Percentiles rank a stretch among this genome's conserved stretches.
These are phyloP conservation scores for Calyptommatus sinebrachiatus DNA, from an alignment of 2,113 vertebrate genomes.

Conservation along the genomic window DNA sequence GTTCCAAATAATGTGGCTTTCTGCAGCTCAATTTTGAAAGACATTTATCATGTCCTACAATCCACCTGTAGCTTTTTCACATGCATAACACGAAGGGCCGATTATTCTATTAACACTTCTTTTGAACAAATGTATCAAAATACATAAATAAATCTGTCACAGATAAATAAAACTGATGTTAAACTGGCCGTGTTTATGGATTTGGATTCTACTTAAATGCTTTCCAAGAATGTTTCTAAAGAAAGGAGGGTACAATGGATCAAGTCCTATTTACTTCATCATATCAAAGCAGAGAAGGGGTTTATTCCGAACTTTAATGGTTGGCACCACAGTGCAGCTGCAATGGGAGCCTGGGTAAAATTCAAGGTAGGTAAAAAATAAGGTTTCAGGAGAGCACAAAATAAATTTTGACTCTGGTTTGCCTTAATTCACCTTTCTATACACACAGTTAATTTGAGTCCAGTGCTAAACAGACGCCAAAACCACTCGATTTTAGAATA, in stretches of 20 bases:
- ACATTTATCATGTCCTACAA: not conserved
- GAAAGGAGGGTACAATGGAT: not conserved
- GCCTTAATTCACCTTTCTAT: not conserved
- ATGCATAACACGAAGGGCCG: no score
- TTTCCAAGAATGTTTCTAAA: not conserved
- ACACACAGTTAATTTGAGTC: not conserved
- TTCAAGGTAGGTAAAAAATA: no score
- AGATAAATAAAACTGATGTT: not conserved
- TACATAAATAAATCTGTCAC: not conserved
- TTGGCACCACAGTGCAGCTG: not conserved
- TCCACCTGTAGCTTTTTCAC: no score
- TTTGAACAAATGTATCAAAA: not conserved
- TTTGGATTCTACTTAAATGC: no score
- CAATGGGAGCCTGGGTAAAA: no score
- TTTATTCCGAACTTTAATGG: not conserved
- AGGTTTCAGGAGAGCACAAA: not conserved
- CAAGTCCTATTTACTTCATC: no score
- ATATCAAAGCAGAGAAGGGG: no score
- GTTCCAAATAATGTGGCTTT: no score
- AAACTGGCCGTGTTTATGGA: not conserved
- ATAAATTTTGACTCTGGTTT: not conserved
- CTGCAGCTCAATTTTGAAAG: not conserved
- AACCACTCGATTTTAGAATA: no score
- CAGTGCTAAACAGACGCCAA: not conserved
- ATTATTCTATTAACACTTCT: no score